These are phyloP conservation scores for Neotoma lepida DNA, from an alignment of 2,113 vertebrate species.

Conservation along the genomic window DNA sequence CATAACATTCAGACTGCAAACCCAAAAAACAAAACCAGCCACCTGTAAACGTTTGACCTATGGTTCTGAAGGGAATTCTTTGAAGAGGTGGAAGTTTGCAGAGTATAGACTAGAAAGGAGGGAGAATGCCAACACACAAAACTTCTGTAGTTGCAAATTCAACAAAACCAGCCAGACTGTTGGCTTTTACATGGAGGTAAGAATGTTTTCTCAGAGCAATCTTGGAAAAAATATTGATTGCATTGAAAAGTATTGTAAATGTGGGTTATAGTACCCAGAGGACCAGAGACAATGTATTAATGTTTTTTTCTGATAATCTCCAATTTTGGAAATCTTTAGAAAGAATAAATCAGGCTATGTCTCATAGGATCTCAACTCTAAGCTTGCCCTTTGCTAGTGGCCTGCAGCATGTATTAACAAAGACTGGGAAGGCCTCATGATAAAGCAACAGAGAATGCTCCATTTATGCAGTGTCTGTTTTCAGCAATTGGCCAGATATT, in stretches of 20 bases:
- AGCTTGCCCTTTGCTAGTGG: not conserved
- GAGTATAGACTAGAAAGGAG: constrained; percentile 38
- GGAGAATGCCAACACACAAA: constrained; percentile 52
- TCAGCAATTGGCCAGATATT: constrained; percentile 12
- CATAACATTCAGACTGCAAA: constrained; percentile 76
- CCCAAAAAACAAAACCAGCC: constrained; percentile 79
- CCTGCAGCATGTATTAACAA: not conserved
- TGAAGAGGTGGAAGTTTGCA: constrained; percentile 59
- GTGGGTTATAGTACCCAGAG: not conserved
- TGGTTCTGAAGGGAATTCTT: constrained; percentile 71
- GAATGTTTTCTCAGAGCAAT: not conserved
- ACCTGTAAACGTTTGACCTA: constrained; percentile 82
- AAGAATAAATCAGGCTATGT: not conserved
- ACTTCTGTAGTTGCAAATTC: constrained; percentile 45
- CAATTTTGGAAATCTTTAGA: not conserved
- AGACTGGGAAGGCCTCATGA: not conserved
- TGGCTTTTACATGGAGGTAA: constrained; percentile 2
- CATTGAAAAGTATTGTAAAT: not conserved
- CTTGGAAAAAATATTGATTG: constrained; percentile 49
- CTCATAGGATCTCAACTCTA: not conserved
- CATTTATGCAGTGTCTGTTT: not conserved
- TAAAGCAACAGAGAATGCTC: constrained; percentile 6
- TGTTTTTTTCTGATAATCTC: not conserved
- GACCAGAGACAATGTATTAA: not conserved
- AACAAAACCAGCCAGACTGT: constrained; percentile 9